Conservation (phyloP, 2,113 vertebrate genomes). For the Ceratotherium simum region DNA sequence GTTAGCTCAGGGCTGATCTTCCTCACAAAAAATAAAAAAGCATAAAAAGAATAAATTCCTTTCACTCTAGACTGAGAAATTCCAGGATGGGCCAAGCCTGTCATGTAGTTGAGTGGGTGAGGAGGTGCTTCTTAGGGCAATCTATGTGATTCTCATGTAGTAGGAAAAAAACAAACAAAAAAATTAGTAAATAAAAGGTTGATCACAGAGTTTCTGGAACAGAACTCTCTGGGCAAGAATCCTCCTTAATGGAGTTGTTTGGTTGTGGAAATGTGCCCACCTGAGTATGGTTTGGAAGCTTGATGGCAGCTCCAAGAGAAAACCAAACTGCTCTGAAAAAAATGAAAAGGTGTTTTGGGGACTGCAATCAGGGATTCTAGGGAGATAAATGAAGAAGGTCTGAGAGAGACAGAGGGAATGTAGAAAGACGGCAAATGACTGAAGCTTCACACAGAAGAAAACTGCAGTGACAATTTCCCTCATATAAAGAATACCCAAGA, state of each 20-base stretch:
- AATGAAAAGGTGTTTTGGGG: background rate
- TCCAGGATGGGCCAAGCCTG: accelerated
- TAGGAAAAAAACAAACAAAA: background rate
- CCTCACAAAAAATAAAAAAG: no score
- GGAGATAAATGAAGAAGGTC: background rate
- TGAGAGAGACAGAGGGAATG: background rate
- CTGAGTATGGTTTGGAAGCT: background rate
- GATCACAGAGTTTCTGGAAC: background rate
- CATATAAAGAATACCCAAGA: background rate
- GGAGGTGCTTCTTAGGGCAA: background rate
- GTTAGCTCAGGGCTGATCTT: no score
- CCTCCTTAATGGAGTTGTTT: background rate
- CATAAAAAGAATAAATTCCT: background rate
- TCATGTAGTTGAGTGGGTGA: background rate
- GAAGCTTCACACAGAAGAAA: background rate
- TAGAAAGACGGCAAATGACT: background rate
- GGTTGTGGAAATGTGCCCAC: background rate
- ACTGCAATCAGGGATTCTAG: background rate
- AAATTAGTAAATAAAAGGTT: background rate
- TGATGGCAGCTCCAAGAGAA: background rate
- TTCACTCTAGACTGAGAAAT: background rate
- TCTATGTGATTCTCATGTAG: background rate
- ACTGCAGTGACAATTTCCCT: background rate
- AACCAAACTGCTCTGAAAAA: background rate
- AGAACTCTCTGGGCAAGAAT: background rate